These are phyloP conservation scores for Coleophora deauratella DNA, from an alignment of 2,888 invertebrate species.

Conservation along the genomic window DNA sequence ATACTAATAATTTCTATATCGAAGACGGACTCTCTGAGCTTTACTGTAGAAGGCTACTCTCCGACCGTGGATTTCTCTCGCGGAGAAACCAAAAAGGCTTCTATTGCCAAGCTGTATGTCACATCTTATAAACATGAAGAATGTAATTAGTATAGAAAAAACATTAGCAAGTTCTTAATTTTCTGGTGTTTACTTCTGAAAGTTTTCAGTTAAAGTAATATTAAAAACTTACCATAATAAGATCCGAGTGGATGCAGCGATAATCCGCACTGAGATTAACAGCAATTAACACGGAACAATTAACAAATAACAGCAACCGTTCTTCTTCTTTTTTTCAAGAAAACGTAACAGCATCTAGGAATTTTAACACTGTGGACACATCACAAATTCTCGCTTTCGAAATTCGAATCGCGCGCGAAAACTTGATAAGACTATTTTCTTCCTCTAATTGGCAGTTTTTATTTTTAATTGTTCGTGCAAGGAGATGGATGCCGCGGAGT, in stretches of 20 bases:
- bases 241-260: slow-evolving; percentile 6
- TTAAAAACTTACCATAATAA: slow-evolving; percentile 24
- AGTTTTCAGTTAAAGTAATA: too few relatives aligned
- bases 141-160: too few relatives aligned
- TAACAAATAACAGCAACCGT: too few relatives aligned
- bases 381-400: slow-evolving; percentile 26
- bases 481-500: slow-evolving; percentile 25
- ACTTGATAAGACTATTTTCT: slow-evolving; percentile 25
- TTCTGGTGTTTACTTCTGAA: too few relatives aligned
- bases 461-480: slow-evolving; percentile 30
- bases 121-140: too few relatives aligned
- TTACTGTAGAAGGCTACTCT: neutral
- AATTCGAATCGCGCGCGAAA: slow-evolving; percentile 27
- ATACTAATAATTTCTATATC: too few relatives aligned
- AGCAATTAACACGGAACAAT: neutral
- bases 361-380: slow-evolving; percentile 27
- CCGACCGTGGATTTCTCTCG: too few relatives aligned
- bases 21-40: neutral
- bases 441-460: slow-evolving; percentile 21
- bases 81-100: too few relatives aligned
- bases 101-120: too few relatives aligned
- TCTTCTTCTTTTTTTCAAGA: too few relatives aligned
- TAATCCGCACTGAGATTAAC: slow-evolving; percentile 16
- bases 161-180: too few relatives aligned
- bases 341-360: slow-evolving; percentile 14